phyloP scores from a whole-genome alignment of 2,888 invertebrate genomes.

The Dryobota labecula region DNA sequence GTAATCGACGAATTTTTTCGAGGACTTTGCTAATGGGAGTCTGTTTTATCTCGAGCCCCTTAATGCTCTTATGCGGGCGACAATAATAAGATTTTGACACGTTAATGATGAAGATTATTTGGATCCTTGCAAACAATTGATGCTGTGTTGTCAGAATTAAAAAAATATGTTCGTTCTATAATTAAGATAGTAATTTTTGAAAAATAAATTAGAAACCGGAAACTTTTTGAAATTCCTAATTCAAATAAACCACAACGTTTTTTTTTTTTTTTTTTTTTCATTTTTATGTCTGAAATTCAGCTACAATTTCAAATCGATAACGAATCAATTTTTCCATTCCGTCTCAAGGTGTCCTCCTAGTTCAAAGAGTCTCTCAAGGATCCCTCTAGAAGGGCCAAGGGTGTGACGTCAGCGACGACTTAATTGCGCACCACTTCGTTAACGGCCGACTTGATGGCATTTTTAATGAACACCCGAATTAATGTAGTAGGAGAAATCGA shows the following conservation, averaged over 20 bases:
- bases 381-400: constrained; percentile 72
- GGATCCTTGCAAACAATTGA: constrained; percentile 48
- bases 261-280: too few relatives aligned
- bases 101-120: constrained; percentile 83
- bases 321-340: constrained; percentile 86
- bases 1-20: constrained; percentile 85
- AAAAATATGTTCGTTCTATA: neutral
- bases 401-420: constrained; percentile 89
- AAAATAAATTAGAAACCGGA: neutral
- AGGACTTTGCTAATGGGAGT: constrained; percentile 85
- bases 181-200: neutral
- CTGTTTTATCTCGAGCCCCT: constrained; percentile 89
- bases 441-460: constrained; percentile 89
- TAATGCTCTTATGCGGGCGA: constrained; percentile 89
- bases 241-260: neutral
- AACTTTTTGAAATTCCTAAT: neutral
- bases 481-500: constrained; percentile 90
- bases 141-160: neutral
- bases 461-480: constrained; percentile 90
- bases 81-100: constrained; percentile 89
- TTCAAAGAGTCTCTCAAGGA: constrained; percentile 79
- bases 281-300: constrained; percentile 16
- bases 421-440: constrained; percentile 91
- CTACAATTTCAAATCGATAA: constrained; percentile 74
- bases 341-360: constrained; percentile 83